A percentile compares a stretch with the other conserved stretches of the same genome.
These are phyloP conservation scores for Ardeotis arabs DNA, from an alignment of 2,113 vertebrate genomes.

Conservation along the genomic window DNA sequence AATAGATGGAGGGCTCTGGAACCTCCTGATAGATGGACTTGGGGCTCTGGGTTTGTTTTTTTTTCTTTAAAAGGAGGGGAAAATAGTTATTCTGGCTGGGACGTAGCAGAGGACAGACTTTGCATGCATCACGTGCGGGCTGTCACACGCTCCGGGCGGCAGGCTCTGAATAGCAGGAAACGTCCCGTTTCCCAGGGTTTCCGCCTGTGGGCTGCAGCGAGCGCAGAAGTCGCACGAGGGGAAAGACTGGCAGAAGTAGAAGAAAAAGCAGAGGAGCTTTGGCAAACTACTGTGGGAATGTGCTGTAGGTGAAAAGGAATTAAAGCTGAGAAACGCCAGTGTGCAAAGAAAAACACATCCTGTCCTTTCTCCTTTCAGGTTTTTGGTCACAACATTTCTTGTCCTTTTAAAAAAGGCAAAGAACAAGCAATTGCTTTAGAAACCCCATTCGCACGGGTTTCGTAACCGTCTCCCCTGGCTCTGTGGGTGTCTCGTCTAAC, in stretches of 20 bases:
- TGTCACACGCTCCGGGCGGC: neutral
- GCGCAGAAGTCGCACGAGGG: fast-evolving
- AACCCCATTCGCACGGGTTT: neutral
- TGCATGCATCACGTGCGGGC: neutral
- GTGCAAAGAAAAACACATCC: neutral
- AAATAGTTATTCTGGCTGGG: neutral
- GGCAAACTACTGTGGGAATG: neutral
- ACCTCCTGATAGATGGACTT: neutral
- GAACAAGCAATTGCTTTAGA: neutral
- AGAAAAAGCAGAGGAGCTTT: neutral
- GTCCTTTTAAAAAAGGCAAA: neutral
- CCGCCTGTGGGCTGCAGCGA: neutral
- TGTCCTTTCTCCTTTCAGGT: neutral
- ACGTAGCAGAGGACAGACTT: neutral
- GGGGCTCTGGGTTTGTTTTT: too few species aligned
- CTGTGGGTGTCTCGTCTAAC: neutral
- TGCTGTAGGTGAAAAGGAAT: neutral
- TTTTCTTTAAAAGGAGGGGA: neutral
- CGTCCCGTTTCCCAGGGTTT: neutral
- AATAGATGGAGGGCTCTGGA: too few species aligned
- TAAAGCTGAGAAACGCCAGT: neutral
- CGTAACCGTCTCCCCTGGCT: neutral
- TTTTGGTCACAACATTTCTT: neutral
- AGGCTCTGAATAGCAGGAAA: neutral
- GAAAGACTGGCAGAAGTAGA: neutral